Base-by-base conservation (phyloP, 1,140 invertebrate genomes). In the Heliconius congener region DNA sequence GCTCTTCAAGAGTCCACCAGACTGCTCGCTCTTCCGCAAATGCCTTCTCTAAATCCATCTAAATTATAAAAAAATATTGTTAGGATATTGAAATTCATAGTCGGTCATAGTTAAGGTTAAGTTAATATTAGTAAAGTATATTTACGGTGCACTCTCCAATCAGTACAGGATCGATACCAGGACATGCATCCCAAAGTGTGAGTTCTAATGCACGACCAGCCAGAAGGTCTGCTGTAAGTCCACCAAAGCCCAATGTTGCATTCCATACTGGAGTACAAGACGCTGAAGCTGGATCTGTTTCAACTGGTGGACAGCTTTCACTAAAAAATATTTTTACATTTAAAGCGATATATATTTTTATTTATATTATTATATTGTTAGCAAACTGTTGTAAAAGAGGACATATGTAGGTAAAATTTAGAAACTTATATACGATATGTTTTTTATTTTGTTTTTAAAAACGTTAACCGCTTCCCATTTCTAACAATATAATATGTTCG, bases 181-280 rank as follows among this genome's bases (percentile, higher is more conserved):
- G 97, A 79, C 96, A 96, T 76, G 97, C 96, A 90, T 98, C 98
- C 98, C 98, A 99, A 5, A 99, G 94, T 8, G 98, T 98, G 5
- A 98, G 96, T 87, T 98, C 98, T 37, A 99, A 95, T 19, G 96
- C 96, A 78, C 97, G 96, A 71, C 97, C 97, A 89, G 97, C 96
- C 42, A 98, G 92, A 84, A 97, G 96, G 81, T 98, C 97, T 2
- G 96, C 97, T 46, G 96, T 96, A 23, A 98, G 96, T 34, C 97
- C 96, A 1, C 96, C 95, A 89, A 98, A 98, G 75, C 97, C 97
- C 27, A 98, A 94, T n/a, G 97, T 98, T 19, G 98, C 97, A 87
- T 98, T 98, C 98, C 98, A 98, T 71, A 98, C 97, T 9, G 98
- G 98, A 90, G 97, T 98, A 86, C 97, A 97, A 2, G 97, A 97